These are phyloP conservation scores for Oncopeltus fasciatus DNA, from an alignment of 1,140 invertebrate genomes.

Conservation along the genomic window DNA sequence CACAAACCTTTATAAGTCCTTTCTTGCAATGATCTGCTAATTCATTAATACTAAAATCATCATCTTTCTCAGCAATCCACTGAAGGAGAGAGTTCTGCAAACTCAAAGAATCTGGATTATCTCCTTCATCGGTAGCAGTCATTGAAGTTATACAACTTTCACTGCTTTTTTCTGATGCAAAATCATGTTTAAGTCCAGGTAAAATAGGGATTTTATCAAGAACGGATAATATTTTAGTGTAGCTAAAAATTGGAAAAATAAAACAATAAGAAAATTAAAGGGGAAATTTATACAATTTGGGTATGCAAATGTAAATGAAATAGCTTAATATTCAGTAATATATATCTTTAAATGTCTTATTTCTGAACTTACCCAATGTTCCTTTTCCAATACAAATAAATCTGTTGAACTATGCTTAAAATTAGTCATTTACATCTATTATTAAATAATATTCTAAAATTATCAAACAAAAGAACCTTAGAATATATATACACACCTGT, in stretches of 20 bases:
- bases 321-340: too few species aligned
- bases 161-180: constrained; percentile 15
- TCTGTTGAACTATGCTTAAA: too few species aligned
- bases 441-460: too few species aligned
- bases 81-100: constrained; percentile 42
- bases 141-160: not conserved
- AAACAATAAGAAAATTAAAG: too few species aligned
- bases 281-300: too few species aligned
- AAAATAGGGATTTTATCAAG: constrained; percentile 70
- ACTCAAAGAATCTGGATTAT: not conserved
- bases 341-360: too few species aligned
- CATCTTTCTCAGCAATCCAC: constrained; percentile 72
- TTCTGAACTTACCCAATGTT: too few species aligned
- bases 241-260: constrained; percentile 45
- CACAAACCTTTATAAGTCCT: constrained; percentile 42
- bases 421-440: too few species aligned
- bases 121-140: not conserved
- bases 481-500: too few species aligned
- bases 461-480: too few species aligned
- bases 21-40: constrained; percentile 61
- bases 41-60: constrained; percentile 58
- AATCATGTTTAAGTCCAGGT: constrained; percentile 33
- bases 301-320: too few species aligned
- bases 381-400: too few species aligned
- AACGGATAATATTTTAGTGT: constrained; percentile 56